phyloP scores from a whole-genome alignment of 1,140 invertebrate species.

The Aphaenogaster rudis region DNA sequence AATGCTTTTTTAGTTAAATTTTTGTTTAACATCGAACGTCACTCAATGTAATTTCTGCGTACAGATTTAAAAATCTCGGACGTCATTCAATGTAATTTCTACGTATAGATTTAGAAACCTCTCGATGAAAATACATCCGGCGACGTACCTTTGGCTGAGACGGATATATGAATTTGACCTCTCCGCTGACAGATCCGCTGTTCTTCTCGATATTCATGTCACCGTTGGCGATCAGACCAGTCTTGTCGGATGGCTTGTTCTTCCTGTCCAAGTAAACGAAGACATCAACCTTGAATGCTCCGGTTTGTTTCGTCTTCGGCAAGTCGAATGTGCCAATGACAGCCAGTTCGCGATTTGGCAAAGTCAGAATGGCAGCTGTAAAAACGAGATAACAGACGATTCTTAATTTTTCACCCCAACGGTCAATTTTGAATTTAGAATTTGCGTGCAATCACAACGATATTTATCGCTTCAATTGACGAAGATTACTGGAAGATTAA shows the following conservation, averaged over 20 bases:
- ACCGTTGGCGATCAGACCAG: constrained; percentile 85
- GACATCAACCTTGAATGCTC: constrained; percentile 86
- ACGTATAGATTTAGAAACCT: constrained; percentile 15
- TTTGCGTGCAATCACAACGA: too few relatives aligned
- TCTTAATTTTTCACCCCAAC: background rate
- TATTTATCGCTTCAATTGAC: constrained; percentile 7
- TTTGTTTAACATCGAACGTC: background rate
- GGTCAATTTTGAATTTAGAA: background rate
- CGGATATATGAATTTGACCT: constrained; percentile 90
- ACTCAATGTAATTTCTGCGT: constrained; percentile 9
- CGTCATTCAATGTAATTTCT: background rate
- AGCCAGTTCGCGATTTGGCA: constrained; percentile 90
- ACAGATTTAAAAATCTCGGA: constrained; percentile 20
- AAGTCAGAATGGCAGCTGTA: constrained; percentile 88
- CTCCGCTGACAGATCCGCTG: constrained; percentile 86
- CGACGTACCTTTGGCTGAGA: constrained; percentile 88
- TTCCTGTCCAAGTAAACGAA: constrained; percentile 91
- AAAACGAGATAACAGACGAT: background rate
- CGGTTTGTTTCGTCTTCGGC: constrained; percentile 81
- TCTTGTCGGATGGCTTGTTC: constrained; percentile 90
- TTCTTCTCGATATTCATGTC: constrained; percentile 87
- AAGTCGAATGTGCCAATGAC: constrained; percentile 86
- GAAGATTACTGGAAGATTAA: background rate
- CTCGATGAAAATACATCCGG: background rate
- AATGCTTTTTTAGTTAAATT: constrained; percentile 33